Percentiles rank a stretch among this genome's conserved stretches.
Evolutionary conservation across 2,797 vertebrate species (phyloP).

Genomic region (Serranus cabrilla): DNA sequence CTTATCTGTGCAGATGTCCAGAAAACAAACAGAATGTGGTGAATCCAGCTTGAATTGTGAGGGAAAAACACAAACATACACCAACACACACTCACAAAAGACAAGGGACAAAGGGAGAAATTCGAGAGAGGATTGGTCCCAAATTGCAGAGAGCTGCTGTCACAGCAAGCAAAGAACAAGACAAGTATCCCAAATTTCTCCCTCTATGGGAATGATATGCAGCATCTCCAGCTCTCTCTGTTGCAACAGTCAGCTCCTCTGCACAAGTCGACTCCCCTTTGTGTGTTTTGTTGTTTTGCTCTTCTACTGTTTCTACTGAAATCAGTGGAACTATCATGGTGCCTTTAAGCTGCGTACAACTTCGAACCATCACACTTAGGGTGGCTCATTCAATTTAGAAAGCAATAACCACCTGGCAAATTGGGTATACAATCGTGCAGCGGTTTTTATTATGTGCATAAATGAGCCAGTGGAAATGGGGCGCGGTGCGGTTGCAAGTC

Average conservation of each 20-base stretch:
- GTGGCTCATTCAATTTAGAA: constrained; percentile 82
- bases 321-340: constrained; percentile 65
- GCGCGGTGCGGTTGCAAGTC: constrained; percentile 56
- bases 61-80: not conserved
- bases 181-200: constrained; percentile 47
- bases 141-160: constrained; percentile 47
- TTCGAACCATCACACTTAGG: constrained; percentile 78
- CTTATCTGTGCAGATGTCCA: constrained; percentile 35
- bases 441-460: constrained; percentile 79
- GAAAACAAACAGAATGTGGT: not conserved
- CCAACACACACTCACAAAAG: constrained; percentile 14
- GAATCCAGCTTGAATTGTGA: constrained; percentile 17
- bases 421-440: constrained; percentile 79
- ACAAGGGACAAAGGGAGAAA: constrained; percentile 41
- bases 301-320: constrained; percentile 59
- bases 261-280: constrained; percentile 41
- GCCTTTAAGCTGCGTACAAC: constrained; percentile 75
- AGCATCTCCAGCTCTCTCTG: constrained; percentile 32
- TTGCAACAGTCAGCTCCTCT: constrained; percentile 28
- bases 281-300: constrained; percentile 56
- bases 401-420: constrained; percentile 85
- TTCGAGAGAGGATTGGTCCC: constrained; percentile 29
- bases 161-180: constrained; percentile 41
- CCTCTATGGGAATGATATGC: constrained; percentile 41
- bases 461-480: constrained; percentile 80